Base-by-base conservation (phyloP, 2,888 invertebrate genomes). In the Campaea margaritaria region DNA sequence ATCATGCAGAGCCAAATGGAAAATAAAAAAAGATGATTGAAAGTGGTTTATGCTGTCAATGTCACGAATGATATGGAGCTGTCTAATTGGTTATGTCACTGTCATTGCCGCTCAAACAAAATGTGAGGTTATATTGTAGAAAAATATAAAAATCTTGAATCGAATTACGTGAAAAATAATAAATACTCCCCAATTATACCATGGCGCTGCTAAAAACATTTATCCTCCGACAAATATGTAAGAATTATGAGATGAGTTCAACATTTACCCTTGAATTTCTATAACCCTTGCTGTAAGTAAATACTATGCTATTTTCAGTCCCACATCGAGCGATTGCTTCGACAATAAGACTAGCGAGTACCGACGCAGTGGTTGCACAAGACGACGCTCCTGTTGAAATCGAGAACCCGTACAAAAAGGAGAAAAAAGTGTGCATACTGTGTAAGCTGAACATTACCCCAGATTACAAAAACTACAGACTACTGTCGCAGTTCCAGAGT, bases 401-500 rank as follows among this genome's bases (percentile, higher is more conserved):
- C 78, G 85, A 93, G 63, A 97, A 98, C 91, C 99, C 99, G 0
- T 99, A 94, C 78, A 93, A 95, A 78, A 96, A 95, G 75, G 96
- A 96, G 64, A 94, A 90, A 61, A 90, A 89, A 16, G 85, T 93
- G 67, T 99, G 99, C 79, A 94, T 99, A 69, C 87, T 99, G 10
- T 99, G 99, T 83, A 95, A 95, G 86, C 83, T 96, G 62, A 94
- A 96, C 34, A 95, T 99, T n/a, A 93, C 93, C 0, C 96, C 97
- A 0, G 94, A 97, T 83, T 99, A 97, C 79, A 99, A 99, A 87
- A 99, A 99, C 87, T 95, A 96, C 0, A 95, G 97, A 72, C 86
- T 99, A 3, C 87, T 99, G 5, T 97, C 98, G 0, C 99, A 99
- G 83, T 99, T 99, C 86, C 96, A 99, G 78, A 99, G 99, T 34